Base-by-base conservation (phyloP, 2,888 invertebrate genomes). In the Nomada fabriciana region DNA sequence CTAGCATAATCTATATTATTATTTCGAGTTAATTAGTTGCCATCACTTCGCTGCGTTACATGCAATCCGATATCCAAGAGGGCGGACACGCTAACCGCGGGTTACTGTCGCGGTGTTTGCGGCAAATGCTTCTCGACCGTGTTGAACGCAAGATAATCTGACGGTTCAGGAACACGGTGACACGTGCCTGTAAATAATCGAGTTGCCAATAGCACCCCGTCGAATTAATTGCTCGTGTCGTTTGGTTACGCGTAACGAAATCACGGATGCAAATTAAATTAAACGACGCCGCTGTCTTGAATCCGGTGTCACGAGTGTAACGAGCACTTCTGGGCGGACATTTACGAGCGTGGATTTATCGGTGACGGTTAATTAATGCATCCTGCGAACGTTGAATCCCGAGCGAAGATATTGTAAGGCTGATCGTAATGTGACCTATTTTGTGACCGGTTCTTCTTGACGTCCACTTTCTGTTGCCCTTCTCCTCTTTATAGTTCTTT, bases 181-280 rank as follows among this genome's bases (percentile, higher is more conserved):
- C 72, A 60, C 75, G 78, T 73, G 73, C 5, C 70, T 43, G 59
- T 72, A 73, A 81, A 86, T 73, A 86, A 78, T 76, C 70, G 61
- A 64, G 74, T 82, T 82, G 84, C 59, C 78, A 76, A 81, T 75
- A 68, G 64, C 82, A 72, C 57, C 18, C 52, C 23, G 50, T 23
- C 23, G 59, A 72, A 80, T 80, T 80, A 80, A 80, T 82, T 72
- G 64, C 25, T 42, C 7, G 53, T 60, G 65, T 64, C 23, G 72
- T 59, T 71, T 42, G 57, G 68, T 36, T 20, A 50, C 75, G 52
- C 63, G 64, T 36, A 29, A 57, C 53, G 78, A 71, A 71, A 80
- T 78, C 78, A 70, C 59, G 59, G 47, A 53, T 29, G 52, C 18
- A 59, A 60, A 77, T 65, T 73, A 55, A 76, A 76, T 77, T 76